phyloP scores from a whole-genome alignment of 1,140 invertebrate species.

The Hylaeus anthracinus region DNA sequence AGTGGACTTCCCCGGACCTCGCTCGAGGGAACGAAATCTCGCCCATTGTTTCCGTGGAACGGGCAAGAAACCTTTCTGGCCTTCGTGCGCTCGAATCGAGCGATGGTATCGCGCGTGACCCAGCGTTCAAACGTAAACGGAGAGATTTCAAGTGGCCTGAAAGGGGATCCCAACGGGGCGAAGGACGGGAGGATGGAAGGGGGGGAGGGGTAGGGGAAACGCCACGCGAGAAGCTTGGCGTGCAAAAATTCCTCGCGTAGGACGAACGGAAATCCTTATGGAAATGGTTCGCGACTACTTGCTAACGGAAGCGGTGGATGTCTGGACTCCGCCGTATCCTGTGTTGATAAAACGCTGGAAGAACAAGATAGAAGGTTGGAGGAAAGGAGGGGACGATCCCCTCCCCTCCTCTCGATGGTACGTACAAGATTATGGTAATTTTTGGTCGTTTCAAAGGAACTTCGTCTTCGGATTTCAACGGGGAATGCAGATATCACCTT shows the following conservation, averaged over 20 bases:
- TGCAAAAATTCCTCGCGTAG: slow-evolving; percentile 38
- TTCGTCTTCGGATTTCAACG: slow-evolving; percentile 5
- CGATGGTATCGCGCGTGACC: slow-evolving; percentile 50
- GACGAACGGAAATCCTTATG: slow-evolving; percentile 47
- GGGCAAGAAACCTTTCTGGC: slow-evolving; percentile 31
- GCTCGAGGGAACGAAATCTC: slow-evolving; percentile 18
- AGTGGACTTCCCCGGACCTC: slow-evolving; percentile 1
- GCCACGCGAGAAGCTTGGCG: slow-evolving; percentile 4
- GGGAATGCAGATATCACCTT: too few relatives aligned
- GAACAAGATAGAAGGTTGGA: slow-evolving; percentile 23
- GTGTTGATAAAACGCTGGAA: slow-evolving; percentile 26
- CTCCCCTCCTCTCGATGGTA: slow-evolving; percentile 14
- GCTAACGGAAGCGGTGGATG: slow-evolving; percentile 34
- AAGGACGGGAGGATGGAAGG: not conserved
- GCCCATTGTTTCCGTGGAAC: slow-evolving; percentile 43
- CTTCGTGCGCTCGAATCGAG: slow-evolving; percentile 37
- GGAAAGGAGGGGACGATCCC: too few relatives aligned
- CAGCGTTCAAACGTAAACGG: slow-evolving; percentile 40
- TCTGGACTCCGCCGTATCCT: slow-evolving; percentile 10
- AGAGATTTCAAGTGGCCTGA: slow-evolving; percentile 38
- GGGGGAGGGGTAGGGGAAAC: too few relatives aligned
- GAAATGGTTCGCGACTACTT: slow-evolving; percentile 25
- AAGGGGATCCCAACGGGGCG: not conserved
- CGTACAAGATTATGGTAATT: slow-evolving; percentile 33
- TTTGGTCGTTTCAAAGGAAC: slow-evolving; percentile 21